phyloP scores from a whole-genome alignment of 1,140 invertebrate species.

The Reticulitermes speratus region DNA sequence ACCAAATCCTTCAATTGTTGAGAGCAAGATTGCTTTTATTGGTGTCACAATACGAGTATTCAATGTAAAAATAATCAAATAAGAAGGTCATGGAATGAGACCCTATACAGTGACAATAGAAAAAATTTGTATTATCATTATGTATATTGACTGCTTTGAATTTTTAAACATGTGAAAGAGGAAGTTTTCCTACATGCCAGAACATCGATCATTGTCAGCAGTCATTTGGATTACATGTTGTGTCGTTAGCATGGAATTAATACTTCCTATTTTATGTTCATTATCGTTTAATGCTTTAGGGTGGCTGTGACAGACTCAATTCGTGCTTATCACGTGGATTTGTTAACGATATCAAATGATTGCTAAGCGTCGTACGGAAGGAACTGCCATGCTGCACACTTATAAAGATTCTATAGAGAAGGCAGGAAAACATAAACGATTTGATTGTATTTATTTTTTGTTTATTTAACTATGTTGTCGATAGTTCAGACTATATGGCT shows the following conservation, averaged over 20 bases:
- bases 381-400: no score
- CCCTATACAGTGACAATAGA: not conserved
- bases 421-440: no score
- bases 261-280: not conserved
- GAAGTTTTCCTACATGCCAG: not conserved
- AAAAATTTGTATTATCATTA: conserved; percentile 1
- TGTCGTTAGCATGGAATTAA: not conserved
- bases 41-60: not conserved
- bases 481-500: no score
- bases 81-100: not conserved
- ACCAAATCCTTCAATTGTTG: no score
- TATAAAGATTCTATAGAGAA: no score
- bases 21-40: not conserved
- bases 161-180: not conserved
- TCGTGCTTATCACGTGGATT: no score
- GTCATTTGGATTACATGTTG: not conserved
- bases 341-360: no score
- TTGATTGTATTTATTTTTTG: no score
- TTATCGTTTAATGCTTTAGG: no score
- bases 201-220: not conserved
- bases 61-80: conserved; percentile 15
- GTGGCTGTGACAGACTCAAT: no score
- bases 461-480: no score
- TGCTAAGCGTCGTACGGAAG: no score
- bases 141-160: not conserved